Evolutionary conservation across 2,113 vertebrate genomes (phyloP), one percentile per base, ranked within the genome.

Genomic region (Thermophis baileyi): DNA sequence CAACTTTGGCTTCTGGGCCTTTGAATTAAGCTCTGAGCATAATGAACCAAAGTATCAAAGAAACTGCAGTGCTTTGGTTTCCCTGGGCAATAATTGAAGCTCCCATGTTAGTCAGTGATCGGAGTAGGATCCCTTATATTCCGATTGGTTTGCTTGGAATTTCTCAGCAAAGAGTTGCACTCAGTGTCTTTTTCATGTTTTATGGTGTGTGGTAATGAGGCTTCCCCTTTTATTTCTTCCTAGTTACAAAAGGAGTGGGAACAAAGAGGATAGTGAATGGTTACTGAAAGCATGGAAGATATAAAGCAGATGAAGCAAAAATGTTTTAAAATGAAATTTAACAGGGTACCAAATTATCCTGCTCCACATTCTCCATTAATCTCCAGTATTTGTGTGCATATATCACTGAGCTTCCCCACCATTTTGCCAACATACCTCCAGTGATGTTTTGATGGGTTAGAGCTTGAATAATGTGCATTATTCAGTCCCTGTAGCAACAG

Each of bases 21-120:
- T 94, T 93, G 92, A 91, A 69, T 94, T 88, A 90, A 95, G 89
- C 94, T 89, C 92, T 89, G 95, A 93, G 94, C 94, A 94, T 90
- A 57, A 88, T 87, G 87, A 95, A 92, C 0, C 92, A 93, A 90
- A 95, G 93, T 94, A 95, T 94, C 50, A 30, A 93, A 93, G 88
- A 91, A 90, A 88, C 44, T 94, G 92, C 92, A 93, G 93, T 94
- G 95, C 92, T 63, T 12, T 95, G 95, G 91, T 91, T 6, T 69
- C 92, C 91, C 40, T 49, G 85, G 90, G 94, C 95, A 94, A 88
- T 93, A 94, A 92, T 69, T 94, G 89, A 46, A 69, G n/a, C 54
- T 94, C 94, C 93, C 94, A 57, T 22, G 4, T 89, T 91, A 96
- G 90, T 54, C n/a, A 85, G 35, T 89, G 54, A 93, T 57, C 57